Evolutionary conservation across 1,140 invertebrate genomes (phyloP).

Genomic region (Ceratoteleas bidentatus): DNA sequence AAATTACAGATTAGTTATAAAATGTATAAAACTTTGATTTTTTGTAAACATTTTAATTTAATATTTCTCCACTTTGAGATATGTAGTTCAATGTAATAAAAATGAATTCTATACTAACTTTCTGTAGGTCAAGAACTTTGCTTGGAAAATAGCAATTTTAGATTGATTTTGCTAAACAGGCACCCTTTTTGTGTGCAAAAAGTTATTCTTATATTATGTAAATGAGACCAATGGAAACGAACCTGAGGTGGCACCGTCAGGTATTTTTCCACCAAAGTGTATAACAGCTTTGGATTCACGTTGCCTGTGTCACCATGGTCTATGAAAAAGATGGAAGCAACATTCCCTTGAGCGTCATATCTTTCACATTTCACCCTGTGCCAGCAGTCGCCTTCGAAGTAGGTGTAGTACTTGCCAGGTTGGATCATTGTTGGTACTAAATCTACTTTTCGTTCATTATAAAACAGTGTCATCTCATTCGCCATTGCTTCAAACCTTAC

Average conservation of each 20-base stretch:
- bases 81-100: too few relatives aligned
- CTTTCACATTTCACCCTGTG: slow-evolving; percentile 83
- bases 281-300: slow-evolving; percentile 80
- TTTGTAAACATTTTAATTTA: too few relatives aligned
- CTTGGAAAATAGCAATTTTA: too few relatives aligned
- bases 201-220: too few relatives aligned
- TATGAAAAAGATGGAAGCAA: slow-evolving; percentile 83
- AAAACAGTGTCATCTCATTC: slow-evolving; percentile 83
- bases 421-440: slow-evolving; percentile 31
- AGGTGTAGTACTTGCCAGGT: slow-evolving; percentile 82
- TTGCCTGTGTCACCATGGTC: slow-evolving; percentile 84
- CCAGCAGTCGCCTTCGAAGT: slow-evolving; percentile 81
- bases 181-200: too few relatives aligned
- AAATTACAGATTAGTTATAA: too few relatives aligned
- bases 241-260: slow-evolving; percentile 84
- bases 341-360: slow-evolving; percentile 72
- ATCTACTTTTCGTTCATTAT: slow-evolving; percentile 73
- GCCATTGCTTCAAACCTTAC: too few relatives aligned
- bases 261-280: slow-evolving; percentile 82
- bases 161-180: too few relatives aligned
- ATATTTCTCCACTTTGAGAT: too few relatives aligned
- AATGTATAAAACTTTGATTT: too few relatives aligned
- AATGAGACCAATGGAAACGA: slow-evolving; percentile 10
- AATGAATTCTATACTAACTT: too few relatives aligned
- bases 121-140: too few relatives aligned